These are phyloP conservation scores for Phainopepla nitens DNA, from an alignment of 2,113 vertebrate species.

Conservation along the genomic window DNA sequence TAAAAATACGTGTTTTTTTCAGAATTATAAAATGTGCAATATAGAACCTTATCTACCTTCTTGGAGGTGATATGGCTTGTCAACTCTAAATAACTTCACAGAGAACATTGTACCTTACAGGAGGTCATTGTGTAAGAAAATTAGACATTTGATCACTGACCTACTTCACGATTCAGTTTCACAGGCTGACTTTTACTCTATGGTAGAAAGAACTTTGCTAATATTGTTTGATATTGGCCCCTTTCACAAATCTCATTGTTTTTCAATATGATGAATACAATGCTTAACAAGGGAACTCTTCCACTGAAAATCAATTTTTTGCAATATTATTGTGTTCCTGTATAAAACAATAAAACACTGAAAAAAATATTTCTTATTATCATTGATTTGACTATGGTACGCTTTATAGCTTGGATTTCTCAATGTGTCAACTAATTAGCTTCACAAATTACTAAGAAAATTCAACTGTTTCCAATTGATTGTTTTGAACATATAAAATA, in stretches of 20 bases:
- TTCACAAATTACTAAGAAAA: constrained; percentile 50
- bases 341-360: constrained; percentile 10
- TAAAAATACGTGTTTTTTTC: background rate
- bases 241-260: background rate
- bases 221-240: constrained; percentile 4
- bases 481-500: background rate
- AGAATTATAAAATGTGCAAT: background rate
- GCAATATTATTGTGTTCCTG: background rate
- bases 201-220: background rate
- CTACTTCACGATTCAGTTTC: background rate
- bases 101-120: background rate
- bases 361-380: constrained; percentile 20
- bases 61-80: background rate
- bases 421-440: constrained; percentile 37
- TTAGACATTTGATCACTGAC: background rate
- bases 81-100: background rate
- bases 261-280: background rate
- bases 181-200: background rate
- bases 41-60: background rate
- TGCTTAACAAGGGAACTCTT: background rate
- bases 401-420: constrained; percentile 18
- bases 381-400: constrained; percentile 34
- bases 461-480: constrained; percentile 15
- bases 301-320: constrained; percentile 31
- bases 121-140: background rate